Evolutionary conservation across 1,140 invertebrate species (phyloP), one percentile per base, ranked within the genome.

Genomic region (Heliconius congener): DNA sequence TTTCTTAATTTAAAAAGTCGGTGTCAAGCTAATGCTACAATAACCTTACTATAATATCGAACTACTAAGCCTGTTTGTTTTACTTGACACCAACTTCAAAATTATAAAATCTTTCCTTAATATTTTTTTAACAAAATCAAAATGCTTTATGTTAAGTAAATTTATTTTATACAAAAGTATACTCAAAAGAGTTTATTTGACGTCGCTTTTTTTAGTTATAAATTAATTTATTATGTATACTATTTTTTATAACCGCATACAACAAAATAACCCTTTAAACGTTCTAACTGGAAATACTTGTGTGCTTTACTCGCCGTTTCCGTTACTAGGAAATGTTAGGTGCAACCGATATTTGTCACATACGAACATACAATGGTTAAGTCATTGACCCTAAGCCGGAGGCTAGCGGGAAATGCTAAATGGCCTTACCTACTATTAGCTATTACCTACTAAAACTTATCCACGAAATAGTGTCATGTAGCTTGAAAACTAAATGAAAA

Each of bases 341-440:
- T 66, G 60, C 60, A 66, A 30, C 60, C 60, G 27, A 66, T 66
- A 66, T 66, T 66, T 66, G 60, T 66, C 60, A 66, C 60, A 66
- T 66, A 66, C 27, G 60, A 66, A 66, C 27, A 66, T 30, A 66
- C 60, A 66, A 66, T 66, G 4, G 60, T 66, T 30, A 66, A 16
- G 60, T 66, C 60, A 66, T 66, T 66, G 60, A 66, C 60, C 60
- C 27, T 4, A 4, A 66, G 60, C 13, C 16, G 13, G 23, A 18
- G 23, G 27, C 27, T 66, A 66, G 60, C 60, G 60, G 60, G 60
- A 66, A 30, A 60, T 60, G 55, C 55, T 8, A 60, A 60, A 66
- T 30, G 60, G 60, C 60, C 23, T 30, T 13, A 66, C 60, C 60
- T 66, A 30, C 23, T 16, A 66, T 66, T 23, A 23, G 23, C 23